phyloP scores from a whole-genome alignment of 2,113 vertebrate genomes.

The Cichladusa arquata region DNA sequence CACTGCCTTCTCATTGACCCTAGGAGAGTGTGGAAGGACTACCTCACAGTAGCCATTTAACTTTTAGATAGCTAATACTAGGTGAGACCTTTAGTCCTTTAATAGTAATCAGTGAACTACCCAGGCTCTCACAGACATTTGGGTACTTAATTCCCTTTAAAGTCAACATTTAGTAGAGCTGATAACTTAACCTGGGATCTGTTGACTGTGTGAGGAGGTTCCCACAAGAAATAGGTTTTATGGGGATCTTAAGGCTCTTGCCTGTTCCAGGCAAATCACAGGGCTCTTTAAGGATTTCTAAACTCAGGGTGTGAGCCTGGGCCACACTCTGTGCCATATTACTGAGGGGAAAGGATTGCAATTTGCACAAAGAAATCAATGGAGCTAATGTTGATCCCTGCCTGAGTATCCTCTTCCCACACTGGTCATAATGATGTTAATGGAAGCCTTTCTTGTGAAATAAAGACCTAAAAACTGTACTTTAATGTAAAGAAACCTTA shows the following conservation, averaged over 20 bases:
- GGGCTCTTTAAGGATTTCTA: neutral
- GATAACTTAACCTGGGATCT: neutral
- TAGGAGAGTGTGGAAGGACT: neutral
- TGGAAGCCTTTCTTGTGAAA: neutral
- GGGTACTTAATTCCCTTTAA: neutral
- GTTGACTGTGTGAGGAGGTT: neutral
- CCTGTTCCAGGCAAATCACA: neutral
- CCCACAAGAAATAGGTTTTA: neutral
- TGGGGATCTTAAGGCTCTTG: neutral
- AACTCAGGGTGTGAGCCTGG: neutral
- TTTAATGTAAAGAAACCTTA: neutral
- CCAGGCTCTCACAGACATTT: neutral
- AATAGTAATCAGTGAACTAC: neutral
- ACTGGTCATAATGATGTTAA: neutral
- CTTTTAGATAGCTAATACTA: neutral
- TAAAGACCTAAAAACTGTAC: neutral
- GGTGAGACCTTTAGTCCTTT: neutral
- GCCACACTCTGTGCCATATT: neutral
- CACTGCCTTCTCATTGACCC: neutral
- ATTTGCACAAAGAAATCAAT: neutral
- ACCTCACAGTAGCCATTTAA: neutral
- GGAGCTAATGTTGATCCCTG: neutral
- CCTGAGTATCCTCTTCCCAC: neutral
- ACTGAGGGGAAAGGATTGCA: neutral
- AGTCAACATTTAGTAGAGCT: neutral